Percentiles rank a stretch among this genome's conserved stretches.
Conservation (phyloP, 2,113 vertebrate genomes). For the Psilopsiagon aymara region DNA sequence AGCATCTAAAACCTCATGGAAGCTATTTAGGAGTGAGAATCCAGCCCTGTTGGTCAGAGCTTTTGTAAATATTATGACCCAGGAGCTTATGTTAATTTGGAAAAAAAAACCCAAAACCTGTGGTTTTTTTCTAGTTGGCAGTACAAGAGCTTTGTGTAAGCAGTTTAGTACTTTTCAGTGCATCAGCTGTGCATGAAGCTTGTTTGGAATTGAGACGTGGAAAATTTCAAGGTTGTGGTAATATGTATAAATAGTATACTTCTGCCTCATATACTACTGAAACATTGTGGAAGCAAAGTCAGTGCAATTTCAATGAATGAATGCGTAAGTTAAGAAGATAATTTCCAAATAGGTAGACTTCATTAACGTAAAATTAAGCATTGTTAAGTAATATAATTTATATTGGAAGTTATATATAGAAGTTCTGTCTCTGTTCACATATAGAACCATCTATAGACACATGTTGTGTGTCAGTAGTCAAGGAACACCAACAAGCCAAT, state of each 20-base stretch:
- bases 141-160: background rate
- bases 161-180: background rate
- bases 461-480: background rate
- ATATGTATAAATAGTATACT: background rate
- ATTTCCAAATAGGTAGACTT: background rate
- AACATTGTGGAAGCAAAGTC: background rate
- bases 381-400: background rate
- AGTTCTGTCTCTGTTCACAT: background rate
- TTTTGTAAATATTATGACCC: slow-evolving; percentile 44
- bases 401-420: background rate
- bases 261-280: background rate
- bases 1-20: background rate
- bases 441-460: background rate
- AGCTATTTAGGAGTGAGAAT: background rate
- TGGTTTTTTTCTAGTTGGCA: slow-evolving; percentile 9
- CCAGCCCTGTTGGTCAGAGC: background rate
- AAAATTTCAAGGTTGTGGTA: background rate
- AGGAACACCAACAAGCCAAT: background rate
- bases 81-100: slow-evolving; percentile 23
- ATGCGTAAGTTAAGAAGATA: background rate
- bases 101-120: background rate
- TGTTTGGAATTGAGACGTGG: background rate
- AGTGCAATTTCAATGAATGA: background rate
- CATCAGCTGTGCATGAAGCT: background rate
- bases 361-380: background rate